Evolutionary conservation across 2,888 invertebrate genomes (phyloP).

Genomic region (Autographa gamma): DNA sequence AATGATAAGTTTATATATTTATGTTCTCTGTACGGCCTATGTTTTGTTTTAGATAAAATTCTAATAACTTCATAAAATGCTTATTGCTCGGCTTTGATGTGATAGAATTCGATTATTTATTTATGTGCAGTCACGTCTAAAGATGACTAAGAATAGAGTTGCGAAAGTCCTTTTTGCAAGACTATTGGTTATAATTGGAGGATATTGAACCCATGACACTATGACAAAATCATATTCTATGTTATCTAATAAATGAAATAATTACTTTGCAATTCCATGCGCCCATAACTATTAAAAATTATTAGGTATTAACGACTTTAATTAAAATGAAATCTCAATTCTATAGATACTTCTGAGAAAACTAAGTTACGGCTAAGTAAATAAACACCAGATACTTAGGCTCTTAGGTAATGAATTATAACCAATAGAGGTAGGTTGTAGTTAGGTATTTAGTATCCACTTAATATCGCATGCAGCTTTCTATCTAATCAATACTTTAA

Average conservation of each 20-base stretch:
- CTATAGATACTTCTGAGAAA: no score
- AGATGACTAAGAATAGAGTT: conserved; percentile 1
- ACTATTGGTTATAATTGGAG: not conserved
- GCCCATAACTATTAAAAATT: not conserved
- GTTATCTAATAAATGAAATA: not conserved
- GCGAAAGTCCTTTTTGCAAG: conserved; percentile 4
- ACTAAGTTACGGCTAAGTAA: no score
- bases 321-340: no score
- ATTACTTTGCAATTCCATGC: not conserved
- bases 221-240: not conserved
- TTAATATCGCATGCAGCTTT: conserved; percentile 41
- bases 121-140: conserved; percentile 6
- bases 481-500: conserved; percentile 38
- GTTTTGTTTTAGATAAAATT: conserved; percentile 6
- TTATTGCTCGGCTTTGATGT: not conserved
- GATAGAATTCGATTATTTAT: not conserved
- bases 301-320: no score
- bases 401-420: no score
- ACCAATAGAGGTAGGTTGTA: not conserved
- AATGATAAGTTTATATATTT: not conserved
- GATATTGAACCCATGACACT: not conserved
- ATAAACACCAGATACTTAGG: not conserved
- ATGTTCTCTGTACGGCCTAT: not conserved
- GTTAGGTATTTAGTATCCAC: conserved; percentile 10
- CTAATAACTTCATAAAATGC: not conserved